Conservation (phyloP, 1,140 invertebrate genomes). For the Druon quercuslanigerum region DNA sequence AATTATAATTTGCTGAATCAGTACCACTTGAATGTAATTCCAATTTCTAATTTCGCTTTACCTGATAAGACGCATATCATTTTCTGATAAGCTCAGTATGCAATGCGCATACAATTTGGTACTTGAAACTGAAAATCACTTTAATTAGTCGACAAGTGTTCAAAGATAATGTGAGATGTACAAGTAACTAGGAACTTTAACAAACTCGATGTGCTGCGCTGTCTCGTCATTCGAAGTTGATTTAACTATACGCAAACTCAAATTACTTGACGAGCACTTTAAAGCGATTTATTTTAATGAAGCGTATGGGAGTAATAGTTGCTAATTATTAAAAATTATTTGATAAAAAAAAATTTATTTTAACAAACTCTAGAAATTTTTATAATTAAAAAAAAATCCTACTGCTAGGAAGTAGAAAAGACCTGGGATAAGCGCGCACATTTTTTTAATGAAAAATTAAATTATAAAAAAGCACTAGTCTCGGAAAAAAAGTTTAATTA, state of each 20-base stretch:
- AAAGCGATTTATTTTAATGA: conserved; percentile 7
- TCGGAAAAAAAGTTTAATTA: too few species aligned
- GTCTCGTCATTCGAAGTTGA: conserved; percentile 8
- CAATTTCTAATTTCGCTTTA: not conserved
- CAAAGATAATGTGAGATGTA: not conserved
- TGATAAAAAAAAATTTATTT: too few species aligned
- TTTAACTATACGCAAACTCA: conserved; percentile 7
- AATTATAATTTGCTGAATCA: not conserved
- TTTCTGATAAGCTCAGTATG: not conserved
- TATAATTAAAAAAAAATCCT: too few species aligned
- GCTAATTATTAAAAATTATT: not conserved
- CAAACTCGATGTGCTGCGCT: conserved; percentile 15
- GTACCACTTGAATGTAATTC: not conserved
- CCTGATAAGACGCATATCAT: not conserved
- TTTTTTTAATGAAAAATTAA: too few species aligned
- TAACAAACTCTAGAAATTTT: too few species aligned
- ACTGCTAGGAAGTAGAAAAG: too few species aligned
- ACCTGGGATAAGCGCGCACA: too few species aligned
- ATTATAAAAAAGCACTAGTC: too few species aligned
- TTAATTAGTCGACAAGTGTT: conserved; percentile 24
- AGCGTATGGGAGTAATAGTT: not conserved
- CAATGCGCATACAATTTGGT: not conserved
- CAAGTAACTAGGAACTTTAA: conserved; percentile 1
- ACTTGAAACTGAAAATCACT: conserved; percentile 4
- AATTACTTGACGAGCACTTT: conserved; percentile 1